These are phyloP conservation scores for Cataglyphis albicans DNA, from an alignment of 2,888 invertebrate genomes.

Conservation along the genomic window DNA sequence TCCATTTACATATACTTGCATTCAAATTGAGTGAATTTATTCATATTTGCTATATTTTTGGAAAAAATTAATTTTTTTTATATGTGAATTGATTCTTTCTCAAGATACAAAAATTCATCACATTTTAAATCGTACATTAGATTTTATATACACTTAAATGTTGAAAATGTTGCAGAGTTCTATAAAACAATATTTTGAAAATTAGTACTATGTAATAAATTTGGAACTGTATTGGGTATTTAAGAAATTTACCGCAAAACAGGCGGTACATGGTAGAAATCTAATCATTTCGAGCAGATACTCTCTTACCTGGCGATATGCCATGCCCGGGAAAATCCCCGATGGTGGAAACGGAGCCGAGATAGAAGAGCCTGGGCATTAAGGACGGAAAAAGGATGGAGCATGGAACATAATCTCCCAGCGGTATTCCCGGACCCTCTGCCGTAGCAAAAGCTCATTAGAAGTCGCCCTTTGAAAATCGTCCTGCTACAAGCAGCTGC, in stretches of 20 bases:
- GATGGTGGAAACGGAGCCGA: slow-evolving; percentile 3
- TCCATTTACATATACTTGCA: background rate
- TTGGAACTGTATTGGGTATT: background rate
- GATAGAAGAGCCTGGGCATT: slow-evolving; percentile 50
- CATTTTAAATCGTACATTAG: background rate
- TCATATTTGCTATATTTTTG: background rate
- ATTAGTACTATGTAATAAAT: background rate
- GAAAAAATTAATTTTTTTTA: background rate
- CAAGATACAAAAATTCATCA: background rate
- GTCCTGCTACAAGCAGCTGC: slow-evolving; percentile 43
- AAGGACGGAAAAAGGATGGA: slow-evolving; percentile 48
- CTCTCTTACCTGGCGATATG: slow-evolving; percentile 16
- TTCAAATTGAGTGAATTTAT: background rate
- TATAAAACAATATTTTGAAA: background rate
- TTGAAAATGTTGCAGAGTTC: background rate
- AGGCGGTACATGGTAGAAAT: slow-evolving; percentile 1
- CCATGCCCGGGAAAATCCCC: slow-evolving; percentile 13
- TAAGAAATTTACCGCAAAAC: background rate
- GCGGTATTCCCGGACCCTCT: slow-evolving; percentile 39
- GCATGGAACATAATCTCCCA: slow-evolving; percentile 31
- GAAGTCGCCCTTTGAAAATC: slow-evolving; percentile 53
- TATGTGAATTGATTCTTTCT: background rate
- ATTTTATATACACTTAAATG: background rate
- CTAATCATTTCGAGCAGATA: background rate
- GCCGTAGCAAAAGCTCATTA: slow-evolving; percentile 46